Evolutionary conservation across 2,888 invertebrate species (phyloP).

Genomic region (Stictocephala bisonia): DNA sequence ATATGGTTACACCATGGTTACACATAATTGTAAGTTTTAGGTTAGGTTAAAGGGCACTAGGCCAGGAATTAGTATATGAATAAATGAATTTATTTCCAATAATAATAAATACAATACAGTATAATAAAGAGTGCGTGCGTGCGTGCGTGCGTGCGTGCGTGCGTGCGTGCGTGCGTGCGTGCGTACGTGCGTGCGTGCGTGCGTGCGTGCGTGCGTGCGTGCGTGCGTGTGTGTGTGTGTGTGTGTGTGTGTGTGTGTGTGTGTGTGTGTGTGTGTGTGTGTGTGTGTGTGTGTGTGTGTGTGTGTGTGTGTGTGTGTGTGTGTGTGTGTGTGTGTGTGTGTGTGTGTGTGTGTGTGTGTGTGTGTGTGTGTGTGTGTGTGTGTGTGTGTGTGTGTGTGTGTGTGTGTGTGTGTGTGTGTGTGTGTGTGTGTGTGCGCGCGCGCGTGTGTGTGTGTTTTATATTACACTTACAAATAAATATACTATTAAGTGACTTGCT

Average conservation of each 20-base stretch:
- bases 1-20: no score
- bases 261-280: background rate
- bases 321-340: background rate
- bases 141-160: no score
- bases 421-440: background rate
- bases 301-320: background rate
- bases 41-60: no score
- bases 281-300: background rate
- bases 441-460: no score
- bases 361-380: background rate
- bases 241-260: background rate
- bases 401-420: background rate
- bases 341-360: background rate
- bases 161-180: no score
- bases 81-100: no score
- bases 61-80: no score
- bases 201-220: background rate
- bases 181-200: no score
- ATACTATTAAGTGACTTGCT: no score
- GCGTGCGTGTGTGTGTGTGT: background rate
- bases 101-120: no score
- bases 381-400: background rate
- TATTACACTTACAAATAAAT: background rate
- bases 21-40: no score
- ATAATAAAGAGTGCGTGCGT: no score